Percentiles rank a stretch among this genome's conserved stretches.
Evolutionary conservation across 1,140 invertebrate species (phyloP).

Genomic region (Heliconius nattereri): DNA sequence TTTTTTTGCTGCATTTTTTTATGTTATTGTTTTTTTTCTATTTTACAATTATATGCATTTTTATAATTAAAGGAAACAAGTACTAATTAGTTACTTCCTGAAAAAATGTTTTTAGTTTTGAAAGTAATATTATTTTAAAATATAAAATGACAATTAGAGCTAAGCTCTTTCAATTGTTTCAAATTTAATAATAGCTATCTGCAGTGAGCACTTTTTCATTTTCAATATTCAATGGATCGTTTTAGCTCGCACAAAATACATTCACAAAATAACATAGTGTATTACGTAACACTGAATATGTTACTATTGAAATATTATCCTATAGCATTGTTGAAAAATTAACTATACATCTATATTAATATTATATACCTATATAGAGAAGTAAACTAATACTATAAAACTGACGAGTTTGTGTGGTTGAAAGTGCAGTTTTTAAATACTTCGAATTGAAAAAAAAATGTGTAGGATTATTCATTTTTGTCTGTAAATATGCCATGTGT

Average conservation of each 20-base stretch:
- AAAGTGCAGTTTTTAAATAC: too few species aligned
- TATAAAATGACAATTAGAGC: neutral
- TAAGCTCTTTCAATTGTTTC: constrained; percentile 9
- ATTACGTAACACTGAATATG: neutral
- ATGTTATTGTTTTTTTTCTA: neutral
- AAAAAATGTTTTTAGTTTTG: neutral
- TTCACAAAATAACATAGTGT: neutral
- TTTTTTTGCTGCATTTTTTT: neutral
- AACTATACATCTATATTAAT: too few species aligned
- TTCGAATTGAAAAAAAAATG: too few species aligned
- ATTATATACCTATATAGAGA: too few species aligned
- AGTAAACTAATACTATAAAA: too few species aligned
- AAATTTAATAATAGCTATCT: neutral
- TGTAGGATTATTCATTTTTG: too few species aligned
- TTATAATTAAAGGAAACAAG: neutral
- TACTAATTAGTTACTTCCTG: neutral
- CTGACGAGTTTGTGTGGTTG: too few species aligned
- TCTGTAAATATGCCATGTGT: too few species aligned
- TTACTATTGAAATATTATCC: neutral
- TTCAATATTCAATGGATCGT: neutral
- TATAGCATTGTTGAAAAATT: neutral
- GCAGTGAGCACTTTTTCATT: constrained; percentile 2
- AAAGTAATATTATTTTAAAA: neutral
- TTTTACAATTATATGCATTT: too few species aligned
- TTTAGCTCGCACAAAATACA: neutral